phyloP scores from a whole-genome alignment of 2,113 vertebrate genomes.

The Zapus hudsonius region DNA sequence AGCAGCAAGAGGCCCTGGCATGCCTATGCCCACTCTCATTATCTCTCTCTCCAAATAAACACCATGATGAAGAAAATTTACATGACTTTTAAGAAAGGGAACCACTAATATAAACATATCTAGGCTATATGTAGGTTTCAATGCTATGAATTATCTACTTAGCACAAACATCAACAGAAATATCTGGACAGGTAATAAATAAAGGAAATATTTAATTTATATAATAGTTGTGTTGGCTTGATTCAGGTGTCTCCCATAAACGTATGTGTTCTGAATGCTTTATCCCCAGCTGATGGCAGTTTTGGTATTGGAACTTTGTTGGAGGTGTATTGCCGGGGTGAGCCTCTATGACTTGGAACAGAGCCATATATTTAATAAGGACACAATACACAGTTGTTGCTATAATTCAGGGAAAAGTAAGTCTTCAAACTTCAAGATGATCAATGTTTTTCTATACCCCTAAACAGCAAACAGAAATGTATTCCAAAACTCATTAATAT shows the following conservation, averaged over 20 bases:
- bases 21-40: no score
- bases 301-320: no score
- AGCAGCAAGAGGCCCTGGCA: no score
- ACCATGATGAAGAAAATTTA: neutral
- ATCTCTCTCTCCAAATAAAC: slow-evolving; percentile 25
- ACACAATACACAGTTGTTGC: neutral
- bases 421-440: neutral
- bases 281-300: no score
- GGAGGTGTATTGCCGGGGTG: no score
- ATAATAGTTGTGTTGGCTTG: no score
- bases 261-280: no score
- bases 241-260: no score
- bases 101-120: neutral
- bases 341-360: neutral
- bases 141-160: neutral
- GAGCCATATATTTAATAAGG: neutral
- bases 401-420: neutral
- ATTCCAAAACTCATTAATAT: neutral
- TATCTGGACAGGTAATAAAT: neutral
- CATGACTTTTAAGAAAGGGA: neutral
- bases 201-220: neutral
- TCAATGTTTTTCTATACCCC: neutral
- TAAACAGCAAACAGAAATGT: neutral
- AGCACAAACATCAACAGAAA: neutral
- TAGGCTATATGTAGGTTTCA: neutral